Conservation (phyloP, 2,888 invertebrate genomes). For the Liopterus haemorrhoidalis region DNA sequence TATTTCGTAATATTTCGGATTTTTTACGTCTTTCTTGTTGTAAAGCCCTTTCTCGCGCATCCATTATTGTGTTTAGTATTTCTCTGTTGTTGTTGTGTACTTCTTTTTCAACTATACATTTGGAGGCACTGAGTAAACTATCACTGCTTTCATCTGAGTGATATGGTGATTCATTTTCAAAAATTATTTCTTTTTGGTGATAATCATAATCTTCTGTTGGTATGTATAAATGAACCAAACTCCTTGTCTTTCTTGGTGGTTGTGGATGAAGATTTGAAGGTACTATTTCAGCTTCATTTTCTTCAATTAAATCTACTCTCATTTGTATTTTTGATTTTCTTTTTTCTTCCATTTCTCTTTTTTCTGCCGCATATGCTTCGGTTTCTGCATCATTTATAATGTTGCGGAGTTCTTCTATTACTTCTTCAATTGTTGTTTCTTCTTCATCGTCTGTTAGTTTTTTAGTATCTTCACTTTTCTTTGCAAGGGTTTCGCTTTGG, state of each 20-base stretch:
- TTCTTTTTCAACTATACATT: slow-evolving; percentile 35
- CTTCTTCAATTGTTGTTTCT: slow-evolving; percentile 80
- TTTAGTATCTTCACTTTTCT: slow-evolving; percentile 37
- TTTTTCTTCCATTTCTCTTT: slow-evolving; percentile 36
- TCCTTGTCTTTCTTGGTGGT: slow-evolving; percentile 70
- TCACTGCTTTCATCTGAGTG: slow-evolving; percentile 66
- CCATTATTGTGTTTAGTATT: slow-evolving; percentile 53
- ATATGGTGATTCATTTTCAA: slow-evolving; percentile 54
- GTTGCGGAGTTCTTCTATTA: slow-evolving; percentile 76
- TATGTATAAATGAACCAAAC: slow-evolving; percentile 62
- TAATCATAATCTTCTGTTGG: slow-evolving; percentile 53
- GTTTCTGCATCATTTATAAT: slow-evolving; percentile 81
- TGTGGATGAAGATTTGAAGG: slow-evolving; percentile 74
- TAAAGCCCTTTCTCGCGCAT: slow-evolving; percentile 48
- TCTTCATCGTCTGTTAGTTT: slow-evolving; percentile 51
- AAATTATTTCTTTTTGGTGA: slow-evolving; percentile 51
- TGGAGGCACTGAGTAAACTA: slow-evolving; percentile 61
- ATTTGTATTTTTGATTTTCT: slow-evolving; percentile 39
- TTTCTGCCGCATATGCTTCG: slow-evolving; percentile 53
- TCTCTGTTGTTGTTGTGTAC: slow-evolving; percentile 46
- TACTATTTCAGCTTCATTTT: slow-evolving; percentile 63
- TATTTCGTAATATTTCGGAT: slow-evolving; percentile 38
- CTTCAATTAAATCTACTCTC: slow-evolving; percentile 42
- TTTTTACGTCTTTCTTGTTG: slow-evolving; percentile 34
- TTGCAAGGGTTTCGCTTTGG: slow-evolving; percentile 52